Evolutionary conservation across 37 sponge, comb jelly and placozoan genomes (phyloP).

Genomic region (Diacarnus erythraeanus): DNA sequence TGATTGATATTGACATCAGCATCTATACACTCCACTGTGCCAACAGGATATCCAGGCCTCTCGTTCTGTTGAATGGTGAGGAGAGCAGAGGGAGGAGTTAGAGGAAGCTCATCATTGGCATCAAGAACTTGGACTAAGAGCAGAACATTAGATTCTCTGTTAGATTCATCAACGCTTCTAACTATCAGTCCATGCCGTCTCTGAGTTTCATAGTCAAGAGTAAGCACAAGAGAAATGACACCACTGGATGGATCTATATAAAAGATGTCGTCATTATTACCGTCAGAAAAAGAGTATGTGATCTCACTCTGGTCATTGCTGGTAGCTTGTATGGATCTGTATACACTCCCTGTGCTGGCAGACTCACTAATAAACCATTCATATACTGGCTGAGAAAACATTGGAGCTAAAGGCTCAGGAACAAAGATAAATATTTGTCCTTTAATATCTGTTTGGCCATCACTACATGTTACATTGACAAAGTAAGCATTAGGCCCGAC

Average conservation of each 20-base stretch:
- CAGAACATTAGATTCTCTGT: constrained; percentile 31
- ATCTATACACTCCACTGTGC: constrained; percentile 41
- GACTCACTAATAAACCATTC: constrained; percentile 57
- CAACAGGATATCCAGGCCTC: constrained; percentile 51
- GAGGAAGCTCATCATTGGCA: constrained; percentile 51
- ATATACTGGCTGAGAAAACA: constrained; percentile 52
- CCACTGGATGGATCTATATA: constrained; percentile 53
- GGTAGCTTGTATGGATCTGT: constrained; percentile 31
- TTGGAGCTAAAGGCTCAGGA: constrained; percentile 53
- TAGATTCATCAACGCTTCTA: constrained; percentile 23
- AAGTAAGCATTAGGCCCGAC: constrained; percentile 27
- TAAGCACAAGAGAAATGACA: constrained; percentile 34
- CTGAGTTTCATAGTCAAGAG: constrained; percentile 58
- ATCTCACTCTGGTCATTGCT: constrained; percentile 37
- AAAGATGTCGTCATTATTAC: constrained; percentile 49
- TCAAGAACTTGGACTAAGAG: constrained; percentile 56
- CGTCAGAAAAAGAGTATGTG: constrained; percentile 50
- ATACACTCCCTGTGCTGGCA: constrained; percentile 14
- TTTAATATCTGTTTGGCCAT: constrained; percentile 15
- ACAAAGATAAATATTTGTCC: constrained; percentile 63
- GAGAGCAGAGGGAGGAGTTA: constrained; percentile 59
- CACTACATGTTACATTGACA: constrained; percentile 55
- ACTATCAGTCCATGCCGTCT: constrained; percentile 39
- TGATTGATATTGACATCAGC: constrained; percentile 2
- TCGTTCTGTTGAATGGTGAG: constrained; percentile 29